Evolutionary conservation across 2,888 invertebrate species (phyloP), one percentile per base, ranked within the genome.

Genomic region (Melanchra persicariae): DNA sequence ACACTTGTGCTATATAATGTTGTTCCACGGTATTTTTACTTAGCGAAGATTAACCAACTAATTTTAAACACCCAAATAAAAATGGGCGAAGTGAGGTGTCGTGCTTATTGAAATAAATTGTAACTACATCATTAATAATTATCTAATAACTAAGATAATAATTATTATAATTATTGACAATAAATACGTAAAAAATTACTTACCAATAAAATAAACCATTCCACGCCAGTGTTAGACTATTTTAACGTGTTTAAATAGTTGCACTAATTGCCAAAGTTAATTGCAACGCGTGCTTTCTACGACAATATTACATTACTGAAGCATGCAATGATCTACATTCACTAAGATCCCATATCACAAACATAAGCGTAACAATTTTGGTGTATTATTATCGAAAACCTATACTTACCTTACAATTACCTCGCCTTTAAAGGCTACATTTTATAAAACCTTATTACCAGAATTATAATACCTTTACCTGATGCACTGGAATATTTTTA

Each of bases 361-460:
- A 92, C 93, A 92, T 85, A 94, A 93, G 93, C 92, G 84, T 86
- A 87, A 91, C 87, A 88, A 86, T 85, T 70, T 65, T 47, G 60
- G 77, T 83, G 70, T 79, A 75, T 77, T 81, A 86, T 79, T 81
- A 85, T 77, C 66, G 67, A 26, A 88, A 91, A 85, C 80, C 70
- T 77, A 87, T 90, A 95, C 95, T 95, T 93, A 95, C 95, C 95
- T 89, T 8, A 54, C 15, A 26, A 66, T 88, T 95, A 95, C 95
- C 95, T 95, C 94, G 88, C 95, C 95, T 92, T 89, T 75, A 30
- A 91, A 94, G 95, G 95, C 95, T 95, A 95, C 95, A 92, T 76
- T 81, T 70, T 49, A 63, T 81, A 88, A 89, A 90, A 92, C 94
- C 94, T 91, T 87, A 87, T 87, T 90, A 93, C 92, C 92, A 87